Evolutionary conservation across 2,888 invertebrate genomes (phyloP).

Genomic region (Drosophila antonietae): DNA sequence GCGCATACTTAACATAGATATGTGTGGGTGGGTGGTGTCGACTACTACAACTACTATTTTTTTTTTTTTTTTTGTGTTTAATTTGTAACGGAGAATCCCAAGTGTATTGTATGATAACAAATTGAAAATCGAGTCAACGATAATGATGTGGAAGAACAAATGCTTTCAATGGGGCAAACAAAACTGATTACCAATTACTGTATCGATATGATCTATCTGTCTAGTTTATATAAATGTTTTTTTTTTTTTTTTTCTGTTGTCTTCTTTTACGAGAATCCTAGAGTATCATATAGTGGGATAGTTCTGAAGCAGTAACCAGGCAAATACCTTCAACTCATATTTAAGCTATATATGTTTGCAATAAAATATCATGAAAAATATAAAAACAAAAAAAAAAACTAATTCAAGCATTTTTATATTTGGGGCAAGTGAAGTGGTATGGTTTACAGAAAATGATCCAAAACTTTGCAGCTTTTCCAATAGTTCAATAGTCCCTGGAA

Average conservation of each 20-base stretch:
- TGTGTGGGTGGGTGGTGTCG: slow-evolving; percentile 34
- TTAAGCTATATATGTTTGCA: slow-evolving; percentile 79
- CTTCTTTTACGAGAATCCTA: slow-evolving; percentile 52
- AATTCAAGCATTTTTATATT: slow-evolving; percentile 11
- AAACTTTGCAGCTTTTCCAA: not conserved
- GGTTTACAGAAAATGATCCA: not conserved
- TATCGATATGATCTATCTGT: slow-evolving; percentile 38
- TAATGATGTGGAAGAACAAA: slow-evolving; percentile 1
- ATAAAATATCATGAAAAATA: slow-evolving; percentile 73
- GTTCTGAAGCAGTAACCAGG: slow-evolving; percentile 74
- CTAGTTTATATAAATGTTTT: slow-evolving; percentile 32
- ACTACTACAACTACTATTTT: slow-evolving; percentile 10
- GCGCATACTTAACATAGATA: slow-evolving; percentile 53
- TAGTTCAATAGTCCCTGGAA: not conserved
- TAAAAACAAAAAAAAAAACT: slow-evolving; percentile 9
- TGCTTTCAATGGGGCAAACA: slow-evolving; percentile 47
- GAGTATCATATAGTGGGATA: slow-evolving; percentile 70
- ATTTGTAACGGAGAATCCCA: slow-evolving; percentile 17
- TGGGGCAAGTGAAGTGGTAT: not conserved
- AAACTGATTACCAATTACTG: slow-evolving; percentile 36
- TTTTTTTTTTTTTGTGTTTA: slow-evolving; percentile 32
- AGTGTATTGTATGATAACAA: slow-evolving; percentile 53
- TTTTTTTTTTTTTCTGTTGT: slow-evolving; percentile 34
- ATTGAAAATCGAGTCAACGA: slow-evolving; percentile 57
- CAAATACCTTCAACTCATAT: slow-evolving; percentile 77